A percentile compares a stretch with the other conserved stretches of the same genome.
Conservation (phyloP, 1,140 invertebrate species). For the Dinothrombium tinctorium region DNA sequence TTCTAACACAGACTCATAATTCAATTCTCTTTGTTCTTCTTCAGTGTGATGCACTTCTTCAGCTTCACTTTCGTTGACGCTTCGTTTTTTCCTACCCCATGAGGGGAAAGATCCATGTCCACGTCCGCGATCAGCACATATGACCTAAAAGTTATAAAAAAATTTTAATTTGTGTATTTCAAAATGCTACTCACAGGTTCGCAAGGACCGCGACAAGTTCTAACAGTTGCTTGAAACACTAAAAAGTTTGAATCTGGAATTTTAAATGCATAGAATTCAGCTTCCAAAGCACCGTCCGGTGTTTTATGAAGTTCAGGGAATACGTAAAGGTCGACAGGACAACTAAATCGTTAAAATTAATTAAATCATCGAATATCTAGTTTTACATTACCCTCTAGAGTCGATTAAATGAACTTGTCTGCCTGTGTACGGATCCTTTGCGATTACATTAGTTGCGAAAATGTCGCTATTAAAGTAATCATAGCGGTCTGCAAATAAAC, state of each 20-base stretch:
- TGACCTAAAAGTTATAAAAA: slow-evolving; percentile 10
- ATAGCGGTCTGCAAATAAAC: slow-evolving; percentile 15
- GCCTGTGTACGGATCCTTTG: slow-evolving; percentile 69
- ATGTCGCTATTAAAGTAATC: slow-evolving; percentile 33
- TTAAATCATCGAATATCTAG: background rate
- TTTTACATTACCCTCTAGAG: slow-evolving; percentile 43
- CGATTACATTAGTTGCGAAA: slow-evolving; percentile 77
- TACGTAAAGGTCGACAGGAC: slow-evolving; percentile 68
- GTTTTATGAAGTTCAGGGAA: slow-evolving; percentile 69
- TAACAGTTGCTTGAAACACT: slow-evolving; percentile 72
- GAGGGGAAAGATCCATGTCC: slow-evolving; percentile 15
- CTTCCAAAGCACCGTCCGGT: slow-evolving; percentile 56
- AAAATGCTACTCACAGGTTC: slow-evolving; percentile 34
- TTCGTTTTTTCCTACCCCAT: slow-evolving; percentile 15
- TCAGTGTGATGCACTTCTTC: background rate
- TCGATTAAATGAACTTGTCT: slow-evolving; percentile 69
- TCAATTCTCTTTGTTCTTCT: background rate
- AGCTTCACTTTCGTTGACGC: background rate
- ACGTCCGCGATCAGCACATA: slow-evolving; percentile 14
- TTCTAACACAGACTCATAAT: slow-evolving; percentile 7
- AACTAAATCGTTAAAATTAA: slow-evolving; percentile 29
- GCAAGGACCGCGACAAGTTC: slow-evolving; percentile 63
- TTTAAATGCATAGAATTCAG: slow-evolving; percentile 77
- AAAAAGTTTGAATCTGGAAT: slow-evolving; percentile 81
- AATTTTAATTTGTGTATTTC: background rate